A percentile compares a stretch with the other conserved stretches of the same genome.
phyloP scores from a whole-genome alignment of 2,113 vertebrate species.

The Climacteris rufus region DNA sequence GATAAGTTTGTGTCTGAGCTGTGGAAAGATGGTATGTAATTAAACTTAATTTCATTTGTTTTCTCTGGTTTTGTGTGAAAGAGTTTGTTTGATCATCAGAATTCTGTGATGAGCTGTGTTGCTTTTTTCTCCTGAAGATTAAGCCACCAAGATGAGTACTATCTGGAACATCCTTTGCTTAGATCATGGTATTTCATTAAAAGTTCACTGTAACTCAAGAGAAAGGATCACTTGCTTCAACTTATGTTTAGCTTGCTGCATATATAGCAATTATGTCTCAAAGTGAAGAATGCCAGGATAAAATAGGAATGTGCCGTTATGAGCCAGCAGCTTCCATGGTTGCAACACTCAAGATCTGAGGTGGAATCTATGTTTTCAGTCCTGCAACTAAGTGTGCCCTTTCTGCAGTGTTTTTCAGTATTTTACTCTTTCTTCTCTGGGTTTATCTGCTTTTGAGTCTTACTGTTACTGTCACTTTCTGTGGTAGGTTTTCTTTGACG shows the following conservation, averaged over 20 bases:
- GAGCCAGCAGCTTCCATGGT: background rate
- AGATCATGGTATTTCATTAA: background rate
- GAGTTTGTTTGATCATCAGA: background rate
- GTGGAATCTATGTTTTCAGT: background rate
- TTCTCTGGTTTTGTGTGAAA: background rate
- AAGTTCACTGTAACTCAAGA: background rate
- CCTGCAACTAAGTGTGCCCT: background rate
- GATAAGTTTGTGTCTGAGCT: slow-evolving; percentile 97
- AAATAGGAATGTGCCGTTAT: background rate
- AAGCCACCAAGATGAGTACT: background rate
- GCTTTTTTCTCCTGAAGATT: background rate
- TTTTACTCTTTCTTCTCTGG: slow-evolving; percentile 31
- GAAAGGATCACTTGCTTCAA: background rate
- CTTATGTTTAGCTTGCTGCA: background rate
- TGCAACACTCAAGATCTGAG: background rate
- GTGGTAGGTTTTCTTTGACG: slow-evolving; percentile 74
- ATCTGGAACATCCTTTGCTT: background rate
- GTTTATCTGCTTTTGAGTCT: slow-evolving; percentile 48
- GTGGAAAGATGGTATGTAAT: slow-evolving; percentile 93
- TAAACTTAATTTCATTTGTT: slow-evolving; percentile 1
- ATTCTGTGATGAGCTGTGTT: background rate
- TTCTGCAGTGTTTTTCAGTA: background rate
- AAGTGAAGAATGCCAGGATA: background rate
- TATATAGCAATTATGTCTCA: background rate
- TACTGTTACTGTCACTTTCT: slow-evolving; percentile 55